Evolutionary conservation across 2,797 vertebrate genomes (phyloP), one percentile per base, ranked within the genome.

Genomic region (Diceros bicornis): DNA sequence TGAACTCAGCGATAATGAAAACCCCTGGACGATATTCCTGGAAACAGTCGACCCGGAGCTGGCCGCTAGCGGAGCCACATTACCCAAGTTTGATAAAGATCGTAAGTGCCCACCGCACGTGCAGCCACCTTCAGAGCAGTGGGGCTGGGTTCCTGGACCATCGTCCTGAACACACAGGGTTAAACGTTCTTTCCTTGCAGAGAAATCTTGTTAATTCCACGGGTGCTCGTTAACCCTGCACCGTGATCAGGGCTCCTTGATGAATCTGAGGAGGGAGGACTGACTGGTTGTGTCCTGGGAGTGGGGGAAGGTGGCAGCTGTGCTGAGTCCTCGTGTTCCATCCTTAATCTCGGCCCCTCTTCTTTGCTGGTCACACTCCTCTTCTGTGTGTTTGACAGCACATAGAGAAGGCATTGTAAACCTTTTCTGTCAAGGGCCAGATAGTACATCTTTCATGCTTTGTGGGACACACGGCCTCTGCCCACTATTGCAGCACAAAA

Each of bases 81-180:
- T 99, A 99, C 99, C 99, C 98, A 99, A 99, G 98, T 99, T 99
- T 97, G 99, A 99, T 99, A 99, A 99, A 99, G 99, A 99, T 98
- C 99, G 99, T 99, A 98, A 99, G 99, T 99, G 87, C 94, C 79
- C 72, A 25, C 83, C 0, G 27, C 50, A 32, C 3, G 14, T 69
- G 92, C 27, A 9, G 21, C 90, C 59, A 17, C 57, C 27, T 25
- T 18, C 27, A 61, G 82, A 71, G 13, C 25, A 66, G 12, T 10
- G 4, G 16, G 7, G 44, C 47, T 41, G 50, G 83, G 1, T 50
- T 52, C 55, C 69, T 62, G 34, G 59, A 14, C 23, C 41, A 2
- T 37, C 0, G 0, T 74, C 52, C 47, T 55, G 32, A 44, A 68
- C 83, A 44, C 62, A 44, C 5, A 1, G 27, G 47, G 44, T 66